Percentiles rank a stretch among this genome's conserved stretches.
phyloP scores from a whole-genome alignment of 2,888 invertebrate genomes.

The Lysandra bellargus region DNA sequence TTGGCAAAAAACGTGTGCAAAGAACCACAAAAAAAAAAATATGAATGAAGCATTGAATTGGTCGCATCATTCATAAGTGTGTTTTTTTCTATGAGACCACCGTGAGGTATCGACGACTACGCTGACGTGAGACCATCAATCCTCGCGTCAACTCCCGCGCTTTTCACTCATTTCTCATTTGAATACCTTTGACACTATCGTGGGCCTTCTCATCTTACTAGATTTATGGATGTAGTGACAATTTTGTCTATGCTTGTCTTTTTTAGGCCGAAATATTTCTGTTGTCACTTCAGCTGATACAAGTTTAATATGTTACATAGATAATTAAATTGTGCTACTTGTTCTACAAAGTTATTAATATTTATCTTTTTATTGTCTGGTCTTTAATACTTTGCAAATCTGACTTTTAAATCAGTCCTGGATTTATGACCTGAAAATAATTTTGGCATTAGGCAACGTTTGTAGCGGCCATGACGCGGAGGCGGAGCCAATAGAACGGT shows the following conservation, averaged over 20 bases:
- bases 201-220: conserved; percentile 42
- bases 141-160: conserved; percentile 51
- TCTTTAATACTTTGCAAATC: background rate
- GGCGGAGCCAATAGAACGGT: conserved; percentile 60
- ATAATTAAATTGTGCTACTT: background rate
- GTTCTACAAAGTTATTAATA: background rate
- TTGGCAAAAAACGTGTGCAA: conserved; percentile 2
- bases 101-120: conserved; percentile 40
- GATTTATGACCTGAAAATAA: conserved; percentile 53
- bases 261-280: background rate
- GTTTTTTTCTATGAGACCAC: conserved; percentile 55
- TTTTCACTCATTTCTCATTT: conserved; percentile 55
- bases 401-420: background rate
- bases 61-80: conserved; percentile 51
- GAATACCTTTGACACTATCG: conserved; percentile 46
- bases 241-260: conserved; percentile 45
- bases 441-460: conserved; percentile 70
- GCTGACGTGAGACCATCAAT: conserved; percentile 61
- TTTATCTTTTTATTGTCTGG: background rate
- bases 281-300: background rate
- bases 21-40: conserved; percentile 4
- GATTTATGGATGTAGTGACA: conserved; percentile 47
- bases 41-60: conserved; percentile 44
- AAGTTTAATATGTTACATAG: background rate
- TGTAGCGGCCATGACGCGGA: conserved; percentile 71